Evolutionary conservation across 2,797 vertebrate species (phyloP).

Genomic region (Ctenopoma multispine): DNA sequence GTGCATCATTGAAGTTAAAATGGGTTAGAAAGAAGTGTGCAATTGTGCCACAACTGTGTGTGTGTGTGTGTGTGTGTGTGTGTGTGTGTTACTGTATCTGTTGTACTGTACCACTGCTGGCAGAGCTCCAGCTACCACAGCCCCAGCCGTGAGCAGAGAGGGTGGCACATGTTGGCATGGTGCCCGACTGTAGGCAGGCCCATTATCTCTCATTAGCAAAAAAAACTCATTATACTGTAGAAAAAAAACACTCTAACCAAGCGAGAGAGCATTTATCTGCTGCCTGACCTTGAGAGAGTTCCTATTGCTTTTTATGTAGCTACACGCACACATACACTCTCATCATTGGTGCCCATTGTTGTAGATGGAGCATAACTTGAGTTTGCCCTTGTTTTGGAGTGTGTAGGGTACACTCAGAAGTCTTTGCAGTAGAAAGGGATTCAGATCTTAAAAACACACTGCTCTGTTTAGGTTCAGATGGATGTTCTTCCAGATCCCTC

Average conservation of each 20-base stretch:
- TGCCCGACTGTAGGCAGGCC: constrained; percentile 82
- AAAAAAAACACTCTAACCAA: constrained; percentile 71
- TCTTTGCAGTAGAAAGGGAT: constrained; percentile 67
- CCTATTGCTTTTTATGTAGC: constrained; percentile 73
- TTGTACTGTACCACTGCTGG: constrained; percentile 78
- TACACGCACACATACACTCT: constrained; percentile 35
- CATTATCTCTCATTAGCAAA: constrained; percentile 86
- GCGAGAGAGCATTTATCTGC: constrained; percentile 80
- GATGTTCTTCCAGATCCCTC: constrained; percentile 70
- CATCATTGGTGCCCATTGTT: constrained; percentile 63
- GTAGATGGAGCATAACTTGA: constrained; percentile 60
- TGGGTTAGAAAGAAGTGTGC: constrained; percentile 25
- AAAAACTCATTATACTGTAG: constrained; percentile 78
- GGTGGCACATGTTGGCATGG: constrained; percentile 75
- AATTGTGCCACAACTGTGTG: constrained; percentile 55
- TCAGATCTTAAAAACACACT: constrained; percentile 72
- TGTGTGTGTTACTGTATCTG: constrained; percentile 72
- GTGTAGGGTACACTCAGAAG: constrained; percentile 72
- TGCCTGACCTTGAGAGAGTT: constrained; percentile 83
- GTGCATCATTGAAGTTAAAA: constrained; percentile 32
- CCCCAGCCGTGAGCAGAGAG: constrained; percentile 76
- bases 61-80: constrained; percentile 37
- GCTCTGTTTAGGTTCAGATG: constrained; percentile 71
- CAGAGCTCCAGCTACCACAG: constrained; percentile 78
- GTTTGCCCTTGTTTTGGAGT: constrained; percentile 80